Conservation (phyloP, 2,888 invertebrate genomes). For the Tetranychus truncatus region DNA sequence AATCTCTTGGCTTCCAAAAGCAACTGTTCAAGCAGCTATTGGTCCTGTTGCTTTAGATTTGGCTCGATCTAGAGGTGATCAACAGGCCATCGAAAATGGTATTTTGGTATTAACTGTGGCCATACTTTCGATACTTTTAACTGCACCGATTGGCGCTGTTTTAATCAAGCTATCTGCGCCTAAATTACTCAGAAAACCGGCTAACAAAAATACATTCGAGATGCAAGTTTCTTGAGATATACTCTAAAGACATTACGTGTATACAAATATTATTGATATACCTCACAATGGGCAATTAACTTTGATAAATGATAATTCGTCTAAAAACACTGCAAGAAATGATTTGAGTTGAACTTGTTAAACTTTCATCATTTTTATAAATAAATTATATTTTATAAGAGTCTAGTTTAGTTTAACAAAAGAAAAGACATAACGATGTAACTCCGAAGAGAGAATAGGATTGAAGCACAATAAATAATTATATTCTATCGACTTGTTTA, state of each 20-base stretch:
- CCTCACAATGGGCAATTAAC: neutral
- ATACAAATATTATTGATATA: too few relatives aligned
- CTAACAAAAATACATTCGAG: neutral
- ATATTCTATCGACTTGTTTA: too few relatives aligned
- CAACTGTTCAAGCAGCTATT: slow-evolving; percentile 72
- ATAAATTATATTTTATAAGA: too few relatives aligned
- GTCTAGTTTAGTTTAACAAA: too few relatives aligned
- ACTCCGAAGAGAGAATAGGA: too few relatives aligned
- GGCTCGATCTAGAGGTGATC: slow-evolving; percentile 17
- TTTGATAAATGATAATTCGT: neutral
- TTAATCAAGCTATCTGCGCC: slow-evolving; percentile 8
- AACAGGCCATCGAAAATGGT: slow-evolving; percentile 29
- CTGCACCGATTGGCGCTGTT: slow-evolving; percentile 44
- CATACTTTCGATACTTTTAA: slow-evolving; percentile 60
- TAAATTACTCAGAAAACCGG: neutral
- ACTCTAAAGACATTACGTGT: too few relatives aligned
- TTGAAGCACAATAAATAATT: too few relatives aligned
- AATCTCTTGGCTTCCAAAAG: slow-evolving; percentile 84
- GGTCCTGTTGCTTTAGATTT: slow-evolving; percentile 45
- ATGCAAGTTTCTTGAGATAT: neutral
- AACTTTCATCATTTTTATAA: too few relatives aligned
- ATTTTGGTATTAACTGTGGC: slow-evolving; percentile 51
- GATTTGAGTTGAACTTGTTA: too few relatives aligned
- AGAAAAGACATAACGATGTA: too few relatives aligned
- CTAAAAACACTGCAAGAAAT: too few relatives aligned